phyloP scores from a whole-genome alignment of 30 jellyfish, hydroid and myxozoan genomes.

The Nemopilema nomurai region DNA sequence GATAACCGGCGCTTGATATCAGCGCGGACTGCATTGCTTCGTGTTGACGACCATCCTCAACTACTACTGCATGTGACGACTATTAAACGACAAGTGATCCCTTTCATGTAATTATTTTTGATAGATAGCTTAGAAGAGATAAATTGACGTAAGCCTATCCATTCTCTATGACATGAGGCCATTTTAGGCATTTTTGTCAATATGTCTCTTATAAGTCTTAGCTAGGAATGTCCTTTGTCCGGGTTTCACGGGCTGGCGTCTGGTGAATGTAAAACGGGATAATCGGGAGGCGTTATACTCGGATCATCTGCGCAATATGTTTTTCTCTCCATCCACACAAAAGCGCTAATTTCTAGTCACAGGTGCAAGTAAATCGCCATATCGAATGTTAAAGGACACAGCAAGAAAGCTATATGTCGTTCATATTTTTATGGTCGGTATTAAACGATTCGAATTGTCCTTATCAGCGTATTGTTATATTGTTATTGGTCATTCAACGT shows the following conservation, averaged over 20 bases:
- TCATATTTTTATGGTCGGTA: background rate
- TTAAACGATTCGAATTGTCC: background rate
- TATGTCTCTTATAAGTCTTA: constrained; percentile 44
- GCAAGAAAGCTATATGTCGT: background rate
- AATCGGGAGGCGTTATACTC: constrained; percentile 56
- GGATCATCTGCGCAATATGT: constrained; percentile 56
- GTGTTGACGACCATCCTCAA: background rate
- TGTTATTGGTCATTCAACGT: constrained; percentile 51
- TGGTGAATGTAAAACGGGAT: constrained; percentile 50
- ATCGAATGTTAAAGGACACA: constrained; percentile 26
- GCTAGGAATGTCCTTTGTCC: constrained; percentile 26
- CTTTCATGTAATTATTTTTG: constrained; percentile 11
- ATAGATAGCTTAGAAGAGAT: constrained; percentile 28
- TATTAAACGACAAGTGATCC: constrained; percentile 11
- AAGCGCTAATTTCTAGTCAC: constrained; percentile 54
- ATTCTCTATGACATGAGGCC: constrained; percentile 45
- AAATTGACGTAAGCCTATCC: constrained; percentile 14
- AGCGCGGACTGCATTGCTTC: too few species aligned
- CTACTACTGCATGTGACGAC: background rate
- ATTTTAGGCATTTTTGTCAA: constrained; percentile 36
- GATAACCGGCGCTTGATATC: too few species aligned
- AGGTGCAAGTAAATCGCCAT: constrained; percentile 51
- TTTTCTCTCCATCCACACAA: constrained; percentile 61
- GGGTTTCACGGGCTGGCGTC: constrained; percentile 62
- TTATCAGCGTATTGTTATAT: constrained; percentile 52